phyloP scores from a whole-genome alignment of 2,888 invertebrate genomes.

The Ariolimax columbianus region DNA sequence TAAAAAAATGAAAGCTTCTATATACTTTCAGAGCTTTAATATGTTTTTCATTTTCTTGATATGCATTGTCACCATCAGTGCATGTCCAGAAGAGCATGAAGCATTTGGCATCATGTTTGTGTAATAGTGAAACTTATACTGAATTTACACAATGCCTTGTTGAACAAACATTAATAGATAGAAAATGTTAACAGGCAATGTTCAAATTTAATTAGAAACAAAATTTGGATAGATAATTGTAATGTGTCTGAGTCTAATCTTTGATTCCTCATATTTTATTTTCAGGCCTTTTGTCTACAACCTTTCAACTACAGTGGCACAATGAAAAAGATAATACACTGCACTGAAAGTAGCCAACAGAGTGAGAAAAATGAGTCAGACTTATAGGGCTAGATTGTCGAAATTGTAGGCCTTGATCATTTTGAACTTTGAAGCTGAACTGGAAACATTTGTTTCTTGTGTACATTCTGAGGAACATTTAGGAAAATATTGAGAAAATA shows the following conservation, averaged over 20 bases:
- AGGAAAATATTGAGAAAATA: neutral
- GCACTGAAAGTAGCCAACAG: conserved; percentile 42
- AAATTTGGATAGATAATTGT: too few relatives aligned
- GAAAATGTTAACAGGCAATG: neutral
- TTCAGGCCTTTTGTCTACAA: conserved; percentile 76
- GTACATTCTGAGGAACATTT: neutral
- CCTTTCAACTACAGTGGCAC: conserved; percentile 68
- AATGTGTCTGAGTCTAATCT: neutral
- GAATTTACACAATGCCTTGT: too few relatives aligned
- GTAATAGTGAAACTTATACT: neutral
- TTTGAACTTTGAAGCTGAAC: neutral
- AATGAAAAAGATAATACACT: conserved; percentile 51
- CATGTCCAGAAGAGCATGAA: neutral
- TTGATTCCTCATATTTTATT: conserved; percentile 29
- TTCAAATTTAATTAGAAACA: neutral
- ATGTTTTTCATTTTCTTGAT: too few relatives aligned
- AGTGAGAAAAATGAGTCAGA: conserved; percentile 36
- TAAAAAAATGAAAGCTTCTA: neutral
- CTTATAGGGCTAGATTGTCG: neutral
- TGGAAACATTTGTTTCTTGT: neutral
- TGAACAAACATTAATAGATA: neutral
- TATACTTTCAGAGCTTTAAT: neutral
- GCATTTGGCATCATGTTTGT: neutral
- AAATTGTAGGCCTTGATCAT: neutral
- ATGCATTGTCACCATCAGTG: neutral